Percentiles rank a stretch among this genome's conserved stretches.
These are phyloP conservation scores for Macquaria australasica DNA, from an alignment of 2,113 vertebrate species.

Conservation along the genomic window DNA sequence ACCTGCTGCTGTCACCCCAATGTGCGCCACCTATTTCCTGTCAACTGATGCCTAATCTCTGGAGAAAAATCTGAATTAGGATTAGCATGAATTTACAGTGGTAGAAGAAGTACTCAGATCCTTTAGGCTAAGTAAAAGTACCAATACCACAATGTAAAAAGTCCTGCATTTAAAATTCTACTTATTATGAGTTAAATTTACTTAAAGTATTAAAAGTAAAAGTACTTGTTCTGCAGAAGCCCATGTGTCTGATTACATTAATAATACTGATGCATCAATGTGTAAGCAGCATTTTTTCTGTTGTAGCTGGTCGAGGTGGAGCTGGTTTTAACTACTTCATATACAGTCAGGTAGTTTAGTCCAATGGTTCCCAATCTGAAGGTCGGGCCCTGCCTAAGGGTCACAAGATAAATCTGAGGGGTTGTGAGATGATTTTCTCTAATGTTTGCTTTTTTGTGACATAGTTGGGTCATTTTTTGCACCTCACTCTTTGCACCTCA, in stretches of 20 bases:
- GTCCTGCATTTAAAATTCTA: neutral
- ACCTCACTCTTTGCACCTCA: no score
- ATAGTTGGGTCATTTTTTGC: no score
- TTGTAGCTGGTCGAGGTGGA: neutral
- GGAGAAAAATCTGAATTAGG: constrained; percentile 40
- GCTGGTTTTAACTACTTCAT: neutral
- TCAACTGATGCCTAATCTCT: constrained; percentile 45
- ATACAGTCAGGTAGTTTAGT: neutral
- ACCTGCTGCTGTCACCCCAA: constrained; percentile 49
- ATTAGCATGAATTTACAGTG: constrained; percentile 17
- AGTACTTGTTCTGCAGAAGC: neutral
- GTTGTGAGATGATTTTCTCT: no score
- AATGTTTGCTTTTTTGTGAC: no score
- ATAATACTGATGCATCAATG: neutral
- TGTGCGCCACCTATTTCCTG: constrained; percentile 48
- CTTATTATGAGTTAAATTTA: neutral
- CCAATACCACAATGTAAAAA: neutral
- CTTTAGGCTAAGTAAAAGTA: neutral
- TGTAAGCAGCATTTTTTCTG: neutral
- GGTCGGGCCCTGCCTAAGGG: neutral
- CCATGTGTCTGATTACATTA: neutral
- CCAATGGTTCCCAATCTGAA: neutral
- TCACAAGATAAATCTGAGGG: neutral
- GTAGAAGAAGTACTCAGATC: neutral
- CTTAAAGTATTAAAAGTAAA: neutral